Conservation (phyloP, 2,113 vertebrate genomes). For the Chaetorhynchus papuensis region DNA sequence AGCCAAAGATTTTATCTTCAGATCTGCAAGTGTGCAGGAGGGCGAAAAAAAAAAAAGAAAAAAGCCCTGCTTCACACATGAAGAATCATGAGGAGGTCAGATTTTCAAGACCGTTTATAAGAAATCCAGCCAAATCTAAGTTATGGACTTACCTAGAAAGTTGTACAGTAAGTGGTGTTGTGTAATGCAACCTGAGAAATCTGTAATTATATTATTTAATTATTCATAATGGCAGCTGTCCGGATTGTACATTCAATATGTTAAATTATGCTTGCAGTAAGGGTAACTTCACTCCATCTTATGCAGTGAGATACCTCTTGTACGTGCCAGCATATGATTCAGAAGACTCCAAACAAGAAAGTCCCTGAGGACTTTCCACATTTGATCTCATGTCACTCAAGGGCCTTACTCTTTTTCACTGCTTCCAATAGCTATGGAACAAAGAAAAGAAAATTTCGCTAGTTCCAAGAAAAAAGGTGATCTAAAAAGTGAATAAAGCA, state of each 20-base stretch:
- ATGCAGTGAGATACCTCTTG: not conserved
- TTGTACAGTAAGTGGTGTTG: not conserved
- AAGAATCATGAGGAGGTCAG: not conserved
- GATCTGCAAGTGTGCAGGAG: not conserved
- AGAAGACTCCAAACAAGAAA: not conserved
- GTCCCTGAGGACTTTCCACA: not conserved
- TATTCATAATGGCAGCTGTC: not conserved
- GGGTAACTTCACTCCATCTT: not conserved
- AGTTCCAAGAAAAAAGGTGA: not conserved
- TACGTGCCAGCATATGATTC: not conserved
- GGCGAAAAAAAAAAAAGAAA: not conserved
- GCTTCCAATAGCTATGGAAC: not conserved
- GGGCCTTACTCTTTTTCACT: not conserved
- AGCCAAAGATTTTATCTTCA: not conserved
- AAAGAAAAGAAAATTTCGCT: not conserved
- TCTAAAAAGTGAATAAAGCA: not conserved
- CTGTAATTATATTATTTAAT: not conserved
- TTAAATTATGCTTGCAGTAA: constrained; percentile 11
- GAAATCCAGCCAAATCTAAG: not conserved
- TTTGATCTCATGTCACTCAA: not conserved
- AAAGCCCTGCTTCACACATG: not conserved
- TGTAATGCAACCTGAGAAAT: not conserved
- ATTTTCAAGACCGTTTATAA: not conserved
- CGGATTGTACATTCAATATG: not conserved
- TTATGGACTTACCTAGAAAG: not conserved